Evolutionary conservation across 92 coral and sea anemone species (phyloP).

Genomic region (Heteractis magnifica): DNA sequence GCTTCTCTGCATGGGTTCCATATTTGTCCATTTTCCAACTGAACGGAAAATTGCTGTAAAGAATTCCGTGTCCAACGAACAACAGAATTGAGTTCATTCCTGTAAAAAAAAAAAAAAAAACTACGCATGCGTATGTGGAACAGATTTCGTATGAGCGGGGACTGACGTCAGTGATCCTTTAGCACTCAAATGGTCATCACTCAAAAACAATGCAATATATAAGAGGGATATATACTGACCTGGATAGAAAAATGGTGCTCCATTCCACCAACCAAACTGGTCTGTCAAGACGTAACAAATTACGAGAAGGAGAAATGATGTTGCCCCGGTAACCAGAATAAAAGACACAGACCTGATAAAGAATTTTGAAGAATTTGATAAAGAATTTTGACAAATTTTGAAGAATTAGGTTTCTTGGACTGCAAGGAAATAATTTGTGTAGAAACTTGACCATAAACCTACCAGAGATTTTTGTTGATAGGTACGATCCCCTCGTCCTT

Average conservation of each 20-base stretch:
- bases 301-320: conserved; percentile 72
- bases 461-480: conserved; percentile 91
- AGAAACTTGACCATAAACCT: conserved; percentile 1
- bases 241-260: conserved; percentile 93
- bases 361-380: not conserved
- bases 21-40: conserved; percentile 85
- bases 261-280: conserved; percentile 88
- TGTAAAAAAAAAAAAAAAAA: conserved; percentile 1
- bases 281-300: conserved; percentile 79
- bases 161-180: not conserved
- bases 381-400: no score
- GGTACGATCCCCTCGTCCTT: conserved; percentile 80
- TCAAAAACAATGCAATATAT: not conserved
- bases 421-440: not conserved
- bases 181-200: not conserved
- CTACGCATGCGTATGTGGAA: not conserved
- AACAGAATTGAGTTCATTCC: conserved; percentile 95
- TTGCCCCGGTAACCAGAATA: conserved; percentile 79
- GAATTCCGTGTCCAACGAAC: conserved; percentile 89
- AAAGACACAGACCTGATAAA: conserved; percentile 86
- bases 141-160: not conserved
- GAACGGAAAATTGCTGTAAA: conserved; percentile 83
- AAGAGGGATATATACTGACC: conserved; percentile 39
- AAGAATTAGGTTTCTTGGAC: not conserved
- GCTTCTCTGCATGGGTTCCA: conserved; percentile 76